Conservation (phyloP, 2,113 vertebrate species). For the Sigmodon hispidus region DNA sequence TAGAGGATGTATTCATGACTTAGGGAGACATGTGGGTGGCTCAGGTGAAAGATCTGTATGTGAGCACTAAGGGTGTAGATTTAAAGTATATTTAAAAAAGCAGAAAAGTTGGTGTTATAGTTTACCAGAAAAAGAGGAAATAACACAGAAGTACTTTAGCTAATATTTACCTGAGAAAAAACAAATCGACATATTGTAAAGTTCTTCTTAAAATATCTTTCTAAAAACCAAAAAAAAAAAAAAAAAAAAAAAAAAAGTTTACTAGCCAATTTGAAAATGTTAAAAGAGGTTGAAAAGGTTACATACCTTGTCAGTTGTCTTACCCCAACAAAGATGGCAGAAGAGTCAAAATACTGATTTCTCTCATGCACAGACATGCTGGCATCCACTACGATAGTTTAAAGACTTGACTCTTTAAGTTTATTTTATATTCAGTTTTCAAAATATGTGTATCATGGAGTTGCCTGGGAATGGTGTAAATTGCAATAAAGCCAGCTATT, state of each 20-base stretch:
- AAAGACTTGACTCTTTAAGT: neutral
- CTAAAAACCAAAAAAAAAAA: neutral
- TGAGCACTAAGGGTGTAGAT: neutral
- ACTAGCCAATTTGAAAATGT: neutral
- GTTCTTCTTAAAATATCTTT: neutral
- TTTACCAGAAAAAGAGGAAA: neutral
- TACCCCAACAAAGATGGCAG: neutral
- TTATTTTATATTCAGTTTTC: neutral
- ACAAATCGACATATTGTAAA: no score
- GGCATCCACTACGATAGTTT: neutral
- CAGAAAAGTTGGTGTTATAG: neutral
- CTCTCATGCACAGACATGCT: neutral
- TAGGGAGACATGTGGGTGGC: neutral
- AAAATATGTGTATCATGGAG: neutral
- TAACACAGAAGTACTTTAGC: neutral
- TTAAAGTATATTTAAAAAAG: neutral
- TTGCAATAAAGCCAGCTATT: neutral
- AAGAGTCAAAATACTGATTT: constrained; percentile 8
- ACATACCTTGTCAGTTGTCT: neutral
- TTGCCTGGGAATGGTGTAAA: neutral
- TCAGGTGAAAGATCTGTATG: neutral
- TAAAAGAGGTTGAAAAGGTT: neutral
- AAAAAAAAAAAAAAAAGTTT: neutral
- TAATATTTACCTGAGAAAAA: neutral
- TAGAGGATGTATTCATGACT: neutral